Evolutionary conservation across 2,888 invertebrate species (phyloP).

Genomic region (Aleiodes alternator): DNA sequence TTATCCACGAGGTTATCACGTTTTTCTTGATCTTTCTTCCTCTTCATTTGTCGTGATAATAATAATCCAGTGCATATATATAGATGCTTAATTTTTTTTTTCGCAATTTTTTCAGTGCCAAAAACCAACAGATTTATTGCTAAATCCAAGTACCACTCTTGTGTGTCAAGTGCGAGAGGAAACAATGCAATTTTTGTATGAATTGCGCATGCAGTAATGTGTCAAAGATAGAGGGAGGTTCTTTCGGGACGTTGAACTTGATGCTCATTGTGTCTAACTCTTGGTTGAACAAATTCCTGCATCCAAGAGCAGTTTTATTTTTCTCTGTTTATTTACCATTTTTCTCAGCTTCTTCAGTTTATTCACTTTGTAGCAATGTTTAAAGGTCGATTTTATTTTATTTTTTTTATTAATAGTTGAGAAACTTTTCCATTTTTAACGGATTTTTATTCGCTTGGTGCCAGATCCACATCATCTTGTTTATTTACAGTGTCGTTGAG

Average conservation of each 20-base stretch:
- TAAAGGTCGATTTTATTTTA: no score
- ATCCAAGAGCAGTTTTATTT: constrained; percentile 14
- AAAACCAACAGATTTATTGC: no score
- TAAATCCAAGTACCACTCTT: background rate
- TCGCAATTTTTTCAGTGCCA: no score
- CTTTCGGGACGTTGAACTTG: constrained; percentile 31
- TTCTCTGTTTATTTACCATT: background rate
- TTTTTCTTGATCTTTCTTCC: background rate
- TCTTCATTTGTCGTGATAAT: no score
- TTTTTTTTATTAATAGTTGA: no score
- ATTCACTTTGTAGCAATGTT: background rate
- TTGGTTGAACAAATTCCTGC: constrained; percentile 7
- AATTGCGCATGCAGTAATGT: constrained; percentile 16
- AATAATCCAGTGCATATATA: no score
- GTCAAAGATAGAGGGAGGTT: constrained; percentile 9
- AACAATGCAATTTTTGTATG: constrained; percentile 7
- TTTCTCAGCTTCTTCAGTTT: background rate
- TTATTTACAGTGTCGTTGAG: no score
- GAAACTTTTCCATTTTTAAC: no score
- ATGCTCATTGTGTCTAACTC: constrained; percentile 25
- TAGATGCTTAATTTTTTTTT: no score
- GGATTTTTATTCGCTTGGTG: no score
- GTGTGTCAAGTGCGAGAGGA: constrained; percentile 13
- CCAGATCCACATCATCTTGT: no score
- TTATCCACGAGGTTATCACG: background rate